phyloP scores from a whole-genome alignment of 2,797 vertebrate genomes.

The Parauchenoglanis ngamensis region DNA sequence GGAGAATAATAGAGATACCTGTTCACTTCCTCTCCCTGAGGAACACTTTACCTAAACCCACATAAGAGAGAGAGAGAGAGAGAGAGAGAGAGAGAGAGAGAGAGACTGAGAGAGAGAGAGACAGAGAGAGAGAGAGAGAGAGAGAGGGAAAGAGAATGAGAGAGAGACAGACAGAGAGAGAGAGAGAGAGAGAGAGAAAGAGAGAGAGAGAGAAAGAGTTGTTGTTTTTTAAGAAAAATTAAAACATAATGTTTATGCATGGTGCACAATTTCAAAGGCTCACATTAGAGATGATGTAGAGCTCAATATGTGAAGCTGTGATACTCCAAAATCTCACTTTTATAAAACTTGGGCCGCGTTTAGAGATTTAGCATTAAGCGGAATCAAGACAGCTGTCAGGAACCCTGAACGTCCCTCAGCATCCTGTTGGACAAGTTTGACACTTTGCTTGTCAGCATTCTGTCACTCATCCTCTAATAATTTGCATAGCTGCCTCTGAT shows the following conservation, averaged over 20 bases:
- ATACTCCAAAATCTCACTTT: background rate
- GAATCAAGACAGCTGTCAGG: background rate
- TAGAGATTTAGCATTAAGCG: background rate
- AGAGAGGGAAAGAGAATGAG: too few species aligned
- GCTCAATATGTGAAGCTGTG: background rate
- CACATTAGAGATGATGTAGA: slow-evolving; percentile 6
- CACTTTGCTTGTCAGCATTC: background rate
- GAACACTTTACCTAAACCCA: slow-evolving; percentile 50
- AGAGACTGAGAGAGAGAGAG: slow-evolving; percentile 9
- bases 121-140: slow-evolving; percentile 27
- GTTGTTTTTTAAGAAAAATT: slow-evolving; percentile 46
- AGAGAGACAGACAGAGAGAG: too few species aligned
- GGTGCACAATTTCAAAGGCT: slow-evolving; percentile 42
- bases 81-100: slow-evolving; percentile 1
- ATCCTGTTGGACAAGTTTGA: background rate
- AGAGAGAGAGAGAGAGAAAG: too few species aligned
- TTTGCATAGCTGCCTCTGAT: background rate
- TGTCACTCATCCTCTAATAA: background rate
- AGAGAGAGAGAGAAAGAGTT: too few species aligned
- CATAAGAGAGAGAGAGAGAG: background rate
- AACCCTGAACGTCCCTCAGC: background rate
- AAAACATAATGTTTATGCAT: slow-evolving; percentile 76
- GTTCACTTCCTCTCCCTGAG: slow-evolving; percentile 56
- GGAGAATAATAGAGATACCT: slow-evolving; percentile 68
- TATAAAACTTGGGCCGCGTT: background rate